A percentile compares a stretch with the other conserved stretches of the same genome.
Evolutionary conservation across 2,888 invertebrate species (phyloP).

Genomic region (Allacma fusca): DNA sequence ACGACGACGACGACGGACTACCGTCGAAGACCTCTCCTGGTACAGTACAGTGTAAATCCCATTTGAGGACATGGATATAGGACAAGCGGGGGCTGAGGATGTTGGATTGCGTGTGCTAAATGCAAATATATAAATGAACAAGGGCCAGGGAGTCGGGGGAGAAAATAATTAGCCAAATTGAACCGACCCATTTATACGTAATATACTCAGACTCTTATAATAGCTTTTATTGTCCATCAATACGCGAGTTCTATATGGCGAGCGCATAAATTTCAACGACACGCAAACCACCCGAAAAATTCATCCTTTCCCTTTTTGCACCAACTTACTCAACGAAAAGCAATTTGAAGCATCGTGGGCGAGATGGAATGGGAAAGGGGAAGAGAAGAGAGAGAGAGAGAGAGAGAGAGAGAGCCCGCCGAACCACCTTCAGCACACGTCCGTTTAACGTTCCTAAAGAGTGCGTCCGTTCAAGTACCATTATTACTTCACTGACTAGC

Average conservation of each 20-base stretch:
- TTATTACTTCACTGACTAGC: too few relatives aligned
- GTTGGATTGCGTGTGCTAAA: constrained; percentile 29
- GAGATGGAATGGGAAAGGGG: neutral
- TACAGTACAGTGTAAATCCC: too few relatives aligned
- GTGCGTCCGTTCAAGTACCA: too few relatives aligned
- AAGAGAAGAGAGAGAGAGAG: neutral
- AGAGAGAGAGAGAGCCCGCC: neutral
- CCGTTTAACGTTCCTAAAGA: too few relatives aligned
- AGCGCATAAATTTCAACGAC: constrained; percentile 51
- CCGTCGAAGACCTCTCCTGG: too few relatives aligned
- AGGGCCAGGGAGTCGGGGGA: constrained; percentile 16
- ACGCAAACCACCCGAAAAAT: constrained; percentile 44
- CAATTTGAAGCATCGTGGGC: neutral
- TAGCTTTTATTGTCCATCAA: constrained; percentile 52
- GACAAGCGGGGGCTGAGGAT: neutral
- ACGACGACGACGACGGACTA: too few relatives aligned
- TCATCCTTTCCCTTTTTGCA: neutral
- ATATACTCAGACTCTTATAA: constrained; percentile 47
- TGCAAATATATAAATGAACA: constrained; percentile 31
- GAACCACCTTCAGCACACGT: neutral
- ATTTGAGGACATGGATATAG: neutral
- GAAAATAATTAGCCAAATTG: constrained; percentile 55
- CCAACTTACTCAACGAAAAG: neutral
- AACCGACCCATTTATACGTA: constrained; percentile 49
- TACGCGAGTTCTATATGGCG: constrained; percentile 39